Evolutionary conservation across 1,140 invertebrate species (phyloP).

Genomic region (Nebria ingens): DNA sequence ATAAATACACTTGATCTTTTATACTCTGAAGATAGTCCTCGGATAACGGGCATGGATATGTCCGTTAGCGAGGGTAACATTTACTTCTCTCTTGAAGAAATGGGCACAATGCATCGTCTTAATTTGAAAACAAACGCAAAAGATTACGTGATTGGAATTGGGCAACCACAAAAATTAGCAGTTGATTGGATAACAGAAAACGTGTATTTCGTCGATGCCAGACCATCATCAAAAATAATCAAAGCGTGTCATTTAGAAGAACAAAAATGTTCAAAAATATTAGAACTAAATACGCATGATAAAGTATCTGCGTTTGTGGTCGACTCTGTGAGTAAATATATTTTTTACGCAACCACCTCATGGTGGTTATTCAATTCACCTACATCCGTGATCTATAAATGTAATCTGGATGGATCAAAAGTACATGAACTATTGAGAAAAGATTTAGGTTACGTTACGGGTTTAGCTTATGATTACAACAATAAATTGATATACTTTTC

Average conservation of each 20-base stretch:
- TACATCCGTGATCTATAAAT: constrained; percentile 43
- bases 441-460: constrained; percentile 45
- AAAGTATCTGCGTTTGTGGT: constrained; percentile 39
- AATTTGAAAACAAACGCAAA: constrained; percentile 9
- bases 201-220: constrained; percentile 61
- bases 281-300: constrained; percentile 51
- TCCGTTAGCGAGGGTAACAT: constrained; percentile 30
- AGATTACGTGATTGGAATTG: constrained; percentile 33
- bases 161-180: constrained; percentile 52
- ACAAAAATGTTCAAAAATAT: constrained; percentile 44
- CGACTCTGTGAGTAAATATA: constrained; percentile 38
- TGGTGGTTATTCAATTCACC: constrained; percentile 33
- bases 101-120: constrained; percentile 27
- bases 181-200: constrained; percentile 72
- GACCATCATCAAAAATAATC: constrained; percentile 31
- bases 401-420: constrained; percentile 53
- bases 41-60: constrained; percentile 41
- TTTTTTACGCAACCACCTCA: constrained; percentile 46
- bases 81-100: constrained; percentile 34
- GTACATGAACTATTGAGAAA: constrained; percentile 30
- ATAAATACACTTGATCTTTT: constrained; percentile 30
- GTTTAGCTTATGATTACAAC: constrained; percentile 55
- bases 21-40: constrained; percentile 33
- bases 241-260: constrained; percentile 44
- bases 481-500: constrained; percentile 56